Evolutionary conservation across 2,888 invertebrate species (phyloP).

Genomic region (Eristalinus sepulchralis): DNA sequence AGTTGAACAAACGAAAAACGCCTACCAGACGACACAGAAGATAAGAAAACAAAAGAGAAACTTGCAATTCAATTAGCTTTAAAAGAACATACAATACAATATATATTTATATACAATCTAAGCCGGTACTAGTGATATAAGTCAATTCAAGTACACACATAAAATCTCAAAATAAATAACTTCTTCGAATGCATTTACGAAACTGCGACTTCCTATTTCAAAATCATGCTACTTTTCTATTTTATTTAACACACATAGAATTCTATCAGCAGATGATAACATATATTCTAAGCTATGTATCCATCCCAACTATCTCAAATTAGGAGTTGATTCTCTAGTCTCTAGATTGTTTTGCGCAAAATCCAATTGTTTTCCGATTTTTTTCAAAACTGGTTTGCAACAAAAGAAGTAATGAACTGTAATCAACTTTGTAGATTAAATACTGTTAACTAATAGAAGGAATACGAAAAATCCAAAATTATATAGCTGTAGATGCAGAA

Average conservation of each 20-base stretch:
- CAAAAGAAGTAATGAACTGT: conserved; percentile 8
- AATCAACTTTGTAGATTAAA: conserved; percentile 28
- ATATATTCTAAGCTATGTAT: not conserved
- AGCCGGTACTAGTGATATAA: conserved; percentile 7
- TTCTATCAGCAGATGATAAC: too few relatives aligned
- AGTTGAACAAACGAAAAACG: conserved; percentile 6
- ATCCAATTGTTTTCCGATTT: not conserved
- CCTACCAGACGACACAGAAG: conserved; percentile 3
- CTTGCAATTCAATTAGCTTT: conserved; percentile 55
- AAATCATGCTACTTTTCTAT: too few relatives aligned
- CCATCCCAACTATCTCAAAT: too few relatives aligned
- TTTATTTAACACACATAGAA: too few relatives aligned
- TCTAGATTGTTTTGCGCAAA: not conserved
- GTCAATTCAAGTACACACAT: not conserved
- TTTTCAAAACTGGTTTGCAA: not conserved
- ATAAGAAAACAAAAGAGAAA: not conserved
- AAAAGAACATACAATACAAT: conserved; percentile 15
- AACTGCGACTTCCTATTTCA: not conserved
- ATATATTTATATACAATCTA: conserved; percentile 33
- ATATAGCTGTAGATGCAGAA: not conserved
- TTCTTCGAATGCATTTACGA: not conserved
- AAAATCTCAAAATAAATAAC: not conserved
- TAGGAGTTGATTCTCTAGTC: too few relatives aligned
- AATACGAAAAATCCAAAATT: conserved; percentile 2
- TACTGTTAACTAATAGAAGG: conserved; percentile 36